Base-by-base conservation (phyloP, 2,797 vertebrate genomes). In the Rhinophrynus dorsalis region DNA sequence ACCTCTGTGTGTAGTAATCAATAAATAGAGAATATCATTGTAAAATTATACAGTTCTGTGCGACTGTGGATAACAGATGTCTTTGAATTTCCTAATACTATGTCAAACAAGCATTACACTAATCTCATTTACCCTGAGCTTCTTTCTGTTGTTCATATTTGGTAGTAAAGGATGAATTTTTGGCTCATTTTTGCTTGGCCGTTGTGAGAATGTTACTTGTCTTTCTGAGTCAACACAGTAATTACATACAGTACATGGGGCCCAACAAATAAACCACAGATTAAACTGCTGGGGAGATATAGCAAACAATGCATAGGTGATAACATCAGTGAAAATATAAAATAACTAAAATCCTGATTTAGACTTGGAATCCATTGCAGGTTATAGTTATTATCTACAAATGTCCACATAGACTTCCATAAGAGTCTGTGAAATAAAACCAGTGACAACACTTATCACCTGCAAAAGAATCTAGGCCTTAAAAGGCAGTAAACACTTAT, bases 111-210 rank as follows among this genome's bases (percentile, higher is more conserved):
- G 13, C 17, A 1, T 42, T 21, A 12, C 30, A 3, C 38, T 63
- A 70, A 35, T 62, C 59, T 56, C 8, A 27, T 56, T 42, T 30
- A 45, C 32, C 59, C 4, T 1, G 3, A 51, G 66, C 15, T 33
- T 40, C 38, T 59, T 58, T 58, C 29, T 35, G 44, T 59, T 68
- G 33, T 18, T 51, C 66, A 59, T 59, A 51, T 68, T 68, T 59
- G 17, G 66, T 50, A 68, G 21, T 30, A 15, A 38, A 33, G 30
- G 38, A 38, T 44, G 42, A 59, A 40, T 51, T 50, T 62, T 38
- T 68, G 66, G 55, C 66, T 68, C 12, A 17, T n/a, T 24, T 21
- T 12, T 48, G 17, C 30, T 68, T 68, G 66, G 66, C 55, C 26
- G 29, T 42, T 50, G 44, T 59, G 23, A 24, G 17, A 27, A 27